phyloP scores from a whole-genome alignment of 2,113 vertebrate species.

The Notothenia rossii region DNA sequence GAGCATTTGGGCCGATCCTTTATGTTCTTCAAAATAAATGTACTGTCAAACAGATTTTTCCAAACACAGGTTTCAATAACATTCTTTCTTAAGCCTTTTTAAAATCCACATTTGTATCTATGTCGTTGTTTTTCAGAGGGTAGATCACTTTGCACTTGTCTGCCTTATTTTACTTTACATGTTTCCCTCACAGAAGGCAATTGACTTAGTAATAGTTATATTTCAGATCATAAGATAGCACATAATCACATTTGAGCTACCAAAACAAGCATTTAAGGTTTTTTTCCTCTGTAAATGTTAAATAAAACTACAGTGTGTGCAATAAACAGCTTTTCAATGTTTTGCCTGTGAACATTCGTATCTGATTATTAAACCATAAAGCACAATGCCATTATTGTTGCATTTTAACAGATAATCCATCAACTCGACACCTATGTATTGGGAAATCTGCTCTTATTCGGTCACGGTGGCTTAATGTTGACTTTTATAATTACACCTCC shows the following conservation, averaged over 20 bases:
- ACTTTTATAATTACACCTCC: constrained; percentile 59
- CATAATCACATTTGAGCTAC: too few relatives aligned
- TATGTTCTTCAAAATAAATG: too few relatives aligned
- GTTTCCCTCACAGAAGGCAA: not conserved
- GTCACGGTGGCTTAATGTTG: constrained; percentile 41
- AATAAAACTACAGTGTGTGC: not conserved
- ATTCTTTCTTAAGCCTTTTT: too few relatives aligned
- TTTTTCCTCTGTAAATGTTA: not conserved
- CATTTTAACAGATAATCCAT: constrained; percentile 50
- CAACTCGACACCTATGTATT: constrained; percentile 31
- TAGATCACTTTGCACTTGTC: not conserved
- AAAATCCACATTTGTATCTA: too few relatives aligned
- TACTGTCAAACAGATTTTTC: too few relatives aligned
- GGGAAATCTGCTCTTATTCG: constrained; percentile 60
- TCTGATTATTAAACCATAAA: constrained; percentile 14
- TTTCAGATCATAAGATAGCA: not conserved
- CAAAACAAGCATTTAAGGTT: not conserved
- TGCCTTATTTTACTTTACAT: not conserved
- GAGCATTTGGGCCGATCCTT: not conserved
- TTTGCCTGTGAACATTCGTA: not conserved
- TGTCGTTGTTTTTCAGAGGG: not conserved
- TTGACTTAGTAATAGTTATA: not conserved
- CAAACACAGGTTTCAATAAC: too few relatives aligned
- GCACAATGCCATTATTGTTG: constrained; percentile 22
- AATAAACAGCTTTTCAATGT: not conserved